Conservation (phyloP, 2,113 vertebrate species). For the Nettapus auritus region DNA sequence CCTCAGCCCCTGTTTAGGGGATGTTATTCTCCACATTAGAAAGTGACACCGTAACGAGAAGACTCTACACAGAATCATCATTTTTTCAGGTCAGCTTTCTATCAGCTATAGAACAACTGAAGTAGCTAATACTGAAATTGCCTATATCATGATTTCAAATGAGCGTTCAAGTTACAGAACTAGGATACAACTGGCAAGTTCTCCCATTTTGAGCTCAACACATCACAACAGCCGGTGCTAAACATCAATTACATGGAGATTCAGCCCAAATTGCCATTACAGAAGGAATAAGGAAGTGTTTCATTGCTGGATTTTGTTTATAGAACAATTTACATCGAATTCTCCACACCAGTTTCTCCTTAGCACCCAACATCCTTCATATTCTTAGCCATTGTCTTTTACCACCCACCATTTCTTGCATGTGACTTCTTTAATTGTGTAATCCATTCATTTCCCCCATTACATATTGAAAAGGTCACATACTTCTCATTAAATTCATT, state of each 20-base stretch:
- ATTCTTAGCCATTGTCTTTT: not conserved
- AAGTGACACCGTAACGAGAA: not conserved
- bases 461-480: slow-evolving; percentile 48
- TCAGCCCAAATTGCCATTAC: not conserved
- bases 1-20: not conserved
- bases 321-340: not conserved
- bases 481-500: slow-evolving; percentile 5
- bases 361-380: not conserved
- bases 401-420: not conserved
- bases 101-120: not conserved
- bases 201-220: not conserved
- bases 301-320: not conserved
- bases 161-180: not conserved
- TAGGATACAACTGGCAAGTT: not conserved
- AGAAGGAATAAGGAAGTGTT: not conserved
- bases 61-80: not conserved
- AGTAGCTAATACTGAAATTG: not conserved
- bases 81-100: not conserved
- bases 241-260: not conserved
- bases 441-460: slow-evolving; percentile 2
- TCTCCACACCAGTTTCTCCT: not conserved
- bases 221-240: not conserved
- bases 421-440: not conserved
- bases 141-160: accelerated
- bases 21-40: not conserved